Evolutionary conservation across 2,888 invertebrate genomes (phyloP), one percentile per base, ranked within the genome.

Genomic region (Coleophora deauratella): DNA sequence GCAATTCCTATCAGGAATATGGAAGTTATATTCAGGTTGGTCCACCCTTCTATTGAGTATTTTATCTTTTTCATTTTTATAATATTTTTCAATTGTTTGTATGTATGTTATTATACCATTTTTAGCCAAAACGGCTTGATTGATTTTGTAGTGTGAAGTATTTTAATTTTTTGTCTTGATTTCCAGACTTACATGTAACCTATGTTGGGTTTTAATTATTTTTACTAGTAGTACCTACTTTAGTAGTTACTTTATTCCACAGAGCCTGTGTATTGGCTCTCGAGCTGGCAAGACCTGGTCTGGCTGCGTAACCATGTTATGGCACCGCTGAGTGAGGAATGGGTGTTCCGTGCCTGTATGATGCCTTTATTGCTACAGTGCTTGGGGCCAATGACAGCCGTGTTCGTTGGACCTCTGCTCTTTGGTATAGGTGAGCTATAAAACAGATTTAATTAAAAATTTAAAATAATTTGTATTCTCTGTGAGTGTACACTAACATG

Each of bases 301-400:
- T 97, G 96, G 96, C 87, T 96, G 56, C 87, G 98, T 46, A 96
- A 96, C 70, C 93, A 95, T 64, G 75, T 97, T 27, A 93, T 97
- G 57, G 97, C 97, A 1, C 98, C 98, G 0, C 71, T 98, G 38
- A 95, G 97, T 43, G 98, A 98, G 76, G 98, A 98, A 73, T 96
- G 97, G 86, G 96, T 96, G 7, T 98, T 96, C 77, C 88, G 98
- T 51, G 95, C 97, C 1, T 98, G 97, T 65, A 97, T 98, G 96
- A 86, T 98, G 77, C 97, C 98, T 3, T 72, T 98, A 33, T 84
- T 98, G 33, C 76, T 96, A 51, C 95, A 96, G 63, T 93, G 94
- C 63, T 91, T 96, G 55, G 80, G 89, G 21, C 93, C 93, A 0
- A 72, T 89, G 28, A 88, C 88, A 44, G 93, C 95, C 14, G 90